Evolutionary conservation across 2,113 vertebrate species (phyloP), one percentile per base, ranked within the genome.

Genomic region (Pygoscelis adeliae): DNA sequence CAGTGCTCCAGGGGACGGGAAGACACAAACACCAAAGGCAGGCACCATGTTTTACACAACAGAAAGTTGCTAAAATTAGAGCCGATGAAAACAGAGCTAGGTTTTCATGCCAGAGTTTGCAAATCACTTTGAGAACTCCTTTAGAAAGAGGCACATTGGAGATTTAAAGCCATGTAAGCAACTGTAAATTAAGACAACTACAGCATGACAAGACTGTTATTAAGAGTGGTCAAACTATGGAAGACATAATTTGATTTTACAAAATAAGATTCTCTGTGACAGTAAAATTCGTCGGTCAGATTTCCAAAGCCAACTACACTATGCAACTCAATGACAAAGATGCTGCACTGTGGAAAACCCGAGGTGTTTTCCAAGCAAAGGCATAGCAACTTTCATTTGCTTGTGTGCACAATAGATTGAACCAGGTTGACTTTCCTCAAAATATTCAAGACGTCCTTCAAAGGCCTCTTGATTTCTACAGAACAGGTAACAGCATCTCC

Each of bases 401-500:
- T 16, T 76, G 3, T 10, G 36, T 47, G 63, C 70, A 72, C 32
- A 81, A 89, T 4, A 95, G 42, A 89, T 8, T 38, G 36, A 90
- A 90, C 15, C 58, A 86, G 34, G 42, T 0, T 89, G 59, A 49
- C 69, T 93, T 93, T 74, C 50, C 89, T 91, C 89, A 95, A 83
- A 76, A 82, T 55, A 87, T 67, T 10, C 38, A 55, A 87, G 72
- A 62, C 1, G 63, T 81, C 90, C 93, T 74, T 86, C 87, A 96
- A 97, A 88, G 55, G 53, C 91, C 46, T 90, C 62, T 91, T 84
- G 46, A 94, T 86, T 79, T 87, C 94, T 83, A 83, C 44, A 81
- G 89, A 87, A 56, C 78, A 96, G 87, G 94, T 66, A 96, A 47
- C 30, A 95, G 56, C 89, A 96, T 85, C 89, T 97, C 42, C 46